A percentile compares a stretch with the other conserved stretches of the same genome.
These are phyloP conservation scores for Catharus minimus DNA, from an alignment of 2,113 vertebrate genomes.

Conservation along the genomic window DNA sequence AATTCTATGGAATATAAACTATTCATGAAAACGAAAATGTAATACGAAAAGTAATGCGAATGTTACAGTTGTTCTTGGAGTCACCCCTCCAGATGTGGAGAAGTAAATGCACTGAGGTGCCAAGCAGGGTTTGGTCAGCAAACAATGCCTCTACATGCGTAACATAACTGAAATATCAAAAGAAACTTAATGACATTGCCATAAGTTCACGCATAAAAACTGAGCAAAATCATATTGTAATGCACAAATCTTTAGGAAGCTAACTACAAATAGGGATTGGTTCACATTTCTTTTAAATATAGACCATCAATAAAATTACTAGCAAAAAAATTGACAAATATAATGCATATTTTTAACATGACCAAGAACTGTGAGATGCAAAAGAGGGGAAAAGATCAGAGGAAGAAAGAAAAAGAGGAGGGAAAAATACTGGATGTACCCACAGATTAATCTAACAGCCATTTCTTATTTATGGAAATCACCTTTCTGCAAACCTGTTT, in stretches of 20 bases:
- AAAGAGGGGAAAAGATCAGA: background rate
- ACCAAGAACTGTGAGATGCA: background rate
- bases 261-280: background rate
- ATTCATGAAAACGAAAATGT: background rate
- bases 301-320: background rate
- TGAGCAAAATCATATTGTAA: background rate
- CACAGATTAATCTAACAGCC: background rate
- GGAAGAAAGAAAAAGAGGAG: background rate
- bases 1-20: background rate
- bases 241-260: background rate
- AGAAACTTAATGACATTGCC: background rate
- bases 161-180: background rate
- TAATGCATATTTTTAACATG: background rate
- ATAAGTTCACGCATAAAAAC: background rate
- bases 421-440: background rate
- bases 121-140: background rate
- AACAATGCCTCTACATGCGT: background rate
- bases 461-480: conserved; percentile 28
- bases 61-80: background rate
- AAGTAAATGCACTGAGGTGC: background rate
- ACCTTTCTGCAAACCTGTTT: background rate
- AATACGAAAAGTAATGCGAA: background rate
- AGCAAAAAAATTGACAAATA: background rate
- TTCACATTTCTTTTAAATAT: background rate
- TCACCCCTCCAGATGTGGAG: background rate